Base-by-base conservation (phyloP, 2,888 invertebrate genomes). In the Corbicula japonica region DNA sequence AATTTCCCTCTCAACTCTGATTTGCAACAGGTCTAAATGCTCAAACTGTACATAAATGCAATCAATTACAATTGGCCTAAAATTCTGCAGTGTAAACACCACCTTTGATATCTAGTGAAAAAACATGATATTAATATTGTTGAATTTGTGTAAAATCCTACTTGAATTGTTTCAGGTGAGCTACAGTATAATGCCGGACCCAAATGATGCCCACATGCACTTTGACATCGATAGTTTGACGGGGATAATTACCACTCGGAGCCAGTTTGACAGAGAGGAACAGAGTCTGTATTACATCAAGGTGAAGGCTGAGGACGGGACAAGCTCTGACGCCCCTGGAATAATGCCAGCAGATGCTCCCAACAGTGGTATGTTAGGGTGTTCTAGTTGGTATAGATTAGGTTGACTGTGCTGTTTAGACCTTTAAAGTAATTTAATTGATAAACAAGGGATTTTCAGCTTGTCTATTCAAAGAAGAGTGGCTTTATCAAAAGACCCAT, bases 281-380 rank as follows among this genome's bases (percentile, higher is more conserved):
- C 83, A 85, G 56, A 80, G 86, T 34, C 86, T 86, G 8, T 99
- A 99, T 94, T 99, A 99, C 44, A 94, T 99, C 92, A 98, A 98
- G 93, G 98, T 99, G 89, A 98, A 98, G 94, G 99, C 99, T 0
- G 95, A 98, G 75, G 99, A 99, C 93, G 98, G 98, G 66, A 97
- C 97, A 72, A 97, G 98, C n/a, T 99, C 99, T 18, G 98, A 92
- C 78, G 95, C 98, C 84, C 98, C 98, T 46, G 98, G 98, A 52
- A 98, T 98, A 76, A 91, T 90, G 94, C 97, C 97, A 92, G 97
- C 97, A 93, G 97, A 97, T 94, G 96, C 97, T 92, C 98, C 98
- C 54, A 99, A 99, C 95, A 98, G 98, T 95, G 98, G 98, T 91
- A 81, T 32, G 86, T 79, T 23, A 61, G 23, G 2, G 10, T 26